A percentile compares a stretch with the other conserved stretches of the same genome.
Evolutionary conservation across 1,140 invertebrate species (phyloP).

Genomic region (Protaetia brevitarsis): DNA sequence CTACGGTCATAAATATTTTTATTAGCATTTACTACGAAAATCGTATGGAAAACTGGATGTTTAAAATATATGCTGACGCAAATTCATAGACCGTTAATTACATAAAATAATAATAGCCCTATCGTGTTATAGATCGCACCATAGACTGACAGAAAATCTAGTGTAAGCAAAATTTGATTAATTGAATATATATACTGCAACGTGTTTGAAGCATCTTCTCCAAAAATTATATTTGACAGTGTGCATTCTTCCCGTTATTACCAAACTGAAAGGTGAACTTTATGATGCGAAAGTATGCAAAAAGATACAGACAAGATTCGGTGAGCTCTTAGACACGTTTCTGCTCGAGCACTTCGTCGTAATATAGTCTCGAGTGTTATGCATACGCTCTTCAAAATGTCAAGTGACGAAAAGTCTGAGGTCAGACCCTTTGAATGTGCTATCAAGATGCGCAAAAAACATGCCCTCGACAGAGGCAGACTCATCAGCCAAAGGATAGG

Average conservation of each 20-base stretch:
- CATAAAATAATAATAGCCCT: too few relatives aligned
- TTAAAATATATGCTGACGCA: too few relatives aligned
- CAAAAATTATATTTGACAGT: too few relatives aligned
- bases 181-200: too few relatives aligned
- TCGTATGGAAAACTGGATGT: too few relatives aligned
- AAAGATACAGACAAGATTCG: conserved; percentile 16
- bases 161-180: too few relatives aligned
- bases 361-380: conserved; percentile 26
- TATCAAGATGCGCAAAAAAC: conserved; percentile 14
- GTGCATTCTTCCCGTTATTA: too few relatives aligned
- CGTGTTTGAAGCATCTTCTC: too few relatives aligned
- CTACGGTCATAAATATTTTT: background rate
- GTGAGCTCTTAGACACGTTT: conserved; percentile 21
- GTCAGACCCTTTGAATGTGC: conserved; percentile 18
- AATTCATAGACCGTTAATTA: too few relatives aligned
- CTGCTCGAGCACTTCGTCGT: conserved; percentile 15
- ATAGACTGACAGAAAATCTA: too few relatives aligned
- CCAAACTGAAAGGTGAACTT: background rate
- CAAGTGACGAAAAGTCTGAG: conserved; percentile 24
- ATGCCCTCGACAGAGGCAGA: background rate
- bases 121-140: too few relatives aligned
- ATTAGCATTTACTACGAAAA: background rate
- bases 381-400: conserved; percentile 24
- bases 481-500: background rate
- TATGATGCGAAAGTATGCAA: background rate